Conservation (phyloP, 1,140 invertebrate genomes). For the Homalodisca vitripennis region DNA sequence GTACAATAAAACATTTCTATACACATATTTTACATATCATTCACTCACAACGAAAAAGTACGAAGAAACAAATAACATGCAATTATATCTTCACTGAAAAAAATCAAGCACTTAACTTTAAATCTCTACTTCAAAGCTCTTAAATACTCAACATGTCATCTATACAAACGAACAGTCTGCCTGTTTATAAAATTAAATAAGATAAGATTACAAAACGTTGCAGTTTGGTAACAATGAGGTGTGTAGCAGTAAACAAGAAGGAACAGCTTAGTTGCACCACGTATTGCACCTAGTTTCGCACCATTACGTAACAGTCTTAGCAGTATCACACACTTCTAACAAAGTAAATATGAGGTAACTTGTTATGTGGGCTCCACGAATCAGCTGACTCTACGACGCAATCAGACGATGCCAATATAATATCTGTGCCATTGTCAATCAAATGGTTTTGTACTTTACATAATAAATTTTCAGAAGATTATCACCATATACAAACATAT, state of each 20-base stretch:
- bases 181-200: conserved; percentile 3
- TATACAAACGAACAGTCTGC: conserved; percentile 4
- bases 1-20: neutral
- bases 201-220: neutral
- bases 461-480: no score
- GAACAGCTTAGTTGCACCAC: conserved; percentile 15
- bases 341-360: conserved; percentile 17
- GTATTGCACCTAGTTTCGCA: conserved; percentile 20
- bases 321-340: conserved; percentile 18
- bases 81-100: no score
- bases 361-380: no score
- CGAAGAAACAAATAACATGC: no score
- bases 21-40: conserved; percentile 1
- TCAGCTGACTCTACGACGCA: no score
- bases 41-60: neutral
- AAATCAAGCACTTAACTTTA: no score
- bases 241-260: neutral
- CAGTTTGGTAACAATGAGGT: neutral
- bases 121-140: no score
- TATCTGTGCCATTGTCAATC: no score
- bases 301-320: conserved; percentile 12
- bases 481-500: no score
- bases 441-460: no score
- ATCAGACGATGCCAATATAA: no score
- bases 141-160: no score